phyloP scores from a whole-genome alignment of 2,797 vertebrate genomes.

The Danio albolineatus region DNA sequence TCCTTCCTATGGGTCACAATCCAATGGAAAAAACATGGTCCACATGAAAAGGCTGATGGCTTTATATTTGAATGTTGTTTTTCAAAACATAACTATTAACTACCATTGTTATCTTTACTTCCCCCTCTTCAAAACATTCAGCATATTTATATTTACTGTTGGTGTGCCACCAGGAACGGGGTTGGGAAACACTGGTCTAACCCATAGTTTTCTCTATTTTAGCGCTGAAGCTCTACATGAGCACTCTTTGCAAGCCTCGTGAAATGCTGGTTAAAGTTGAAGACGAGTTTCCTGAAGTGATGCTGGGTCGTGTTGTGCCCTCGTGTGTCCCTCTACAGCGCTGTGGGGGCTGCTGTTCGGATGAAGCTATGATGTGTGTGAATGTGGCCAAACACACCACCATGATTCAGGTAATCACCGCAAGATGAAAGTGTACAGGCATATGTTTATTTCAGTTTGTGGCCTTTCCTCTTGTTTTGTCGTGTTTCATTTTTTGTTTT shows the following conservation, averaged over 20 bases:
- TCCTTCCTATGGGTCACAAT: no score
- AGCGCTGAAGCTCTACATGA: no score
- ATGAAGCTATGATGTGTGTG: constrained; percentile 33
- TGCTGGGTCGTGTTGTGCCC: not conserved
- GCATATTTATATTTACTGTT: no score
- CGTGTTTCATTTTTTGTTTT: not conserved
- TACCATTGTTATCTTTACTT: no score
- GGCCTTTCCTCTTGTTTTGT: not conserved
- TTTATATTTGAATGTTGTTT: no score
- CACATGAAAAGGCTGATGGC: no score
- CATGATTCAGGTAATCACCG: constrained; percentile 6
- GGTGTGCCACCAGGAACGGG: no score
- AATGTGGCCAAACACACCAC: not conserved
- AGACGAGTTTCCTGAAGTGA: constrained; percentile 26
- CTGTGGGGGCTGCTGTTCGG: not conserved
- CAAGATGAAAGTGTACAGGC: no score
- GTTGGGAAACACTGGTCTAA: no score
- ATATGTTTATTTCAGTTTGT: not conserved
- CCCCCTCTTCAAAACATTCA: no score
- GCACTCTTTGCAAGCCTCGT: constrained; percentile 7
- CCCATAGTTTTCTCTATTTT: not conserved
- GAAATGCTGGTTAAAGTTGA: constrained; percentile 28
- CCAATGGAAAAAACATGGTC: no score
- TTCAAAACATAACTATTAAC: no score
- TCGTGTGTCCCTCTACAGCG: constrained; percentile 21